Conservation (phyloP, 92 coral and sea anemone species). For the Plumapathes pennacea region DNA sequence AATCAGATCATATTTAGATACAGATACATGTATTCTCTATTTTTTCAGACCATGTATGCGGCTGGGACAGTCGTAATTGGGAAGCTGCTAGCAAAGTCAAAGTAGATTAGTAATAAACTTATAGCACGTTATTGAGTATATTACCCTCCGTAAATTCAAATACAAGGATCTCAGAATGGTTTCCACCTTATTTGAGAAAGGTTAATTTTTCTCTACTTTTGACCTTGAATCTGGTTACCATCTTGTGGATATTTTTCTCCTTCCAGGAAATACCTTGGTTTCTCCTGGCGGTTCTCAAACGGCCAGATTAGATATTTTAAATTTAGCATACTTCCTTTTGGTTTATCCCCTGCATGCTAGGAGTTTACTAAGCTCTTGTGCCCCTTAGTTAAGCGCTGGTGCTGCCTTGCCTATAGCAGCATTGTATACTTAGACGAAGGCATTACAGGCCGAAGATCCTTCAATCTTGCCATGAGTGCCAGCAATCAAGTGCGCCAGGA, state of each 20-base stretch:
- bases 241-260: slow-evolving; percentile 18
- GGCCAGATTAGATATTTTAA: slow-evolving; percentile 30
- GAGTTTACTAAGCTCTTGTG: slow-evolving; percentile 45
- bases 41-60: too few relatives aligned
- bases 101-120: slow-evolving; percentile 24
- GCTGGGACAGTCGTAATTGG: too few relatives aligned
- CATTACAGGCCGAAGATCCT: slow-evolving; percentile 2
- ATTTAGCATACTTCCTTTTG: slow-evolving; percentile 40
- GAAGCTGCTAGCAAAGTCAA: too few relatives aligned
- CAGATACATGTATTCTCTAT: too few relatives aligned
- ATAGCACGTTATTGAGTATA: slow-evolving; percentile 7
- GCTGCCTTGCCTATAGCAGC: slow-evolving; percentile 3
- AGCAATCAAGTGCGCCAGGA: slow-evolving; percentile 7
- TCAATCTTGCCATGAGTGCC: not conserved
- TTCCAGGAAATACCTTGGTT: slow-evolving; percentile 27
- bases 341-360: slow-evolving; percentile 55
- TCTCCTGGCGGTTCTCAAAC: slow-evolving; percentile 21
- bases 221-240: slow-evolving; percentile 55
- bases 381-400: slow-evolving; percentile 46
- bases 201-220: slow-evolving; percentile 32
- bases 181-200: too few relatives aligned
- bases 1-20: too few relatives aligned
- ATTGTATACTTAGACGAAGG: slow-evolving; percentile 49
- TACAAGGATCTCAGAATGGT: slow-evolving; percentile 6
- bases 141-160: slow-evolving; percentile 11